Percentiles rank a stretch among this genome's conserved stretches.
phyloP scores from a whole-genome alignment of 1,140 invertebrate genomes.

The Atta colombica region DNA sequence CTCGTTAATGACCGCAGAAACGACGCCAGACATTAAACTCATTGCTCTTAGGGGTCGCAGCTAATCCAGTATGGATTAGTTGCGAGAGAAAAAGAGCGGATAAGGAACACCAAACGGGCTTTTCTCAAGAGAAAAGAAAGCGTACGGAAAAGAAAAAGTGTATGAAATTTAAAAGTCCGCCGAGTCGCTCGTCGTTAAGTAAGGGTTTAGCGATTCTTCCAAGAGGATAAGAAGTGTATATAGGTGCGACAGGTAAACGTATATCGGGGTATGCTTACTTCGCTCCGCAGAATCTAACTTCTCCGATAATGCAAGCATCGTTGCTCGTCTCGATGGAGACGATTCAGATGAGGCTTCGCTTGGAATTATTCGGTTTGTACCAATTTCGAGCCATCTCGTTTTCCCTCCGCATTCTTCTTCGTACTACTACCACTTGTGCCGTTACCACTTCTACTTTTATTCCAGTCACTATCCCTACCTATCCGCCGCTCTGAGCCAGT shows the following conservation, averaged over 20 bases:
- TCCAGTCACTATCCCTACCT: neutral
- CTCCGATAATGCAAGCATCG: slow-evolving; percentile 76
- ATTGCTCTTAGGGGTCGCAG: slow-evolving; percentile 57
- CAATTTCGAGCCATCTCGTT: slow-evolving; percentile 77
- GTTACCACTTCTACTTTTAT: slow-evolving; percentile 19
- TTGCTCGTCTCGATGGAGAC: slow-evolving; percentile 63
- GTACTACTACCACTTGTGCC: slow-evolving; percentile 46
- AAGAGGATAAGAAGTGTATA: slow-evolving; percentile 73
- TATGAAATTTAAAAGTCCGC: slow-evolving; percentile 73
- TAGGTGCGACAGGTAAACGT: slow-evolving; percentile 53
- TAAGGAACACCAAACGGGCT: slow-evolving; percentile 21
- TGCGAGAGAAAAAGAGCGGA: slow-evolving; percentile 8
- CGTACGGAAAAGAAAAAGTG: slow-evolving; percentile 57
- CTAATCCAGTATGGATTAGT: slow-evolving; percentile 65
- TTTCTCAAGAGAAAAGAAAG: slow-evolving; percentile 15
- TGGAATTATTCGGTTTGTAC: slow-evolving; percentile 77
- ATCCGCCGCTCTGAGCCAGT: slow-evolving; percentile 18
- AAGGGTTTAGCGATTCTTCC: slow-evolving; percentile 79
- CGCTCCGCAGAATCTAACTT: slow-evolving; percentile 35
- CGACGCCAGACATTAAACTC: slow-evolving; percentile 57
- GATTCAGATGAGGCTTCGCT: slow-evolving; percentile 67
- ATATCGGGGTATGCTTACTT: slow-evolving; percentile 30
- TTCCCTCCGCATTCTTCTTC: slow-evolving; percentile 32
- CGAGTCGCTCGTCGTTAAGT: slow-evolving; percentile 78
- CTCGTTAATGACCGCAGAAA: slow-evolving; percentile 59